A percentile compares a stretch with the other conserved stretches of the same genome.
Conservation (phyloP, 2,113 vertebrate genomes). For the Syngnathus floridae region DNA sequence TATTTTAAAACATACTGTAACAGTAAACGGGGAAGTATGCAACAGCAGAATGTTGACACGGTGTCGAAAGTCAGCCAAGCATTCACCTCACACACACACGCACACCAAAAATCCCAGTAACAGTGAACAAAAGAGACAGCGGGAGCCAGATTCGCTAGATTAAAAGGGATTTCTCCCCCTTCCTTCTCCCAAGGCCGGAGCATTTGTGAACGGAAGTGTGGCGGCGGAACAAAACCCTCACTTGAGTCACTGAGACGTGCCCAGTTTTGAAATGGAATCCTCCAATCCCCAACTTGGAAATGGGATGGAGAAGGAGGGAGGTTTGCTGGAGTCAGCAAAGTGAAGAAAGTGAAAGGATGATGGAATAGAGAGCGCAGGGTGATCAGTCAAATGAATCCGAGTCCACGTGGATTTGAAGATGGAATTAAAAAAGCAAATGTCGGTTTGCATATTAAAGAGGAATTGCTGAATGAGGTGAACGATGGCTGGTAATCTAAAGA, state of each 20-base stretch:
- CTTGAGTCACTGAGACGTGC: slow-evolving; percentile 70
- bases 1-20: neutral
- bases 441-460: slow-evolving; percentile 4
- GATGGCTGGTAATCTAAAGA: neutral
- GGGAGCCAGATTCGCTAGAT: slow-evolving; percentile 64
- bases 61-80: neutral
- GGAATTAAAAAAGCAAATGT: slow-evolving; percentile 60
- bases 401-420: slow-evolving; percentile 61
- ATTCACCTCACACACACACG: slow-evolving; percentile 9
- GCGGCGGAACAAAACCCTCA: slow-evolving; percentile 70
- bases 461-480: neutral
- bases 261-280: slow-evolving; percentile 67
- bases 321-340: slow-evolving; percentile 33
- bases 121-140: slow-evolving; percentile 57
- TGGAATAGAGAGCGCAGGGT: slow-evolving; percentile 2
- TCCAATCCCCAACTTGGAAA: slow-evolving; percentile 60
- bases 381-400: slow-evolving; percentile 52
- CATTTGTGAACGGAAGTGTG: slow-evolving; percentile 71
- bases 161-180: slow-evolving; percentile 64
- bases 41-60: neutral
- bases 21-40: neutral
- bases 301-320: slow-evolving; percentile 22
- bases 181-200: slow-evolving; percentile 41
- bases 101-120: slow-evolving; percentile 42
- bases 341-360: slow-evolving; percentile 22